phyloP scores from a whole-genome alignment of 2,797 vertebrate genomes.

The Enteromius fasciolatus region DNA sequence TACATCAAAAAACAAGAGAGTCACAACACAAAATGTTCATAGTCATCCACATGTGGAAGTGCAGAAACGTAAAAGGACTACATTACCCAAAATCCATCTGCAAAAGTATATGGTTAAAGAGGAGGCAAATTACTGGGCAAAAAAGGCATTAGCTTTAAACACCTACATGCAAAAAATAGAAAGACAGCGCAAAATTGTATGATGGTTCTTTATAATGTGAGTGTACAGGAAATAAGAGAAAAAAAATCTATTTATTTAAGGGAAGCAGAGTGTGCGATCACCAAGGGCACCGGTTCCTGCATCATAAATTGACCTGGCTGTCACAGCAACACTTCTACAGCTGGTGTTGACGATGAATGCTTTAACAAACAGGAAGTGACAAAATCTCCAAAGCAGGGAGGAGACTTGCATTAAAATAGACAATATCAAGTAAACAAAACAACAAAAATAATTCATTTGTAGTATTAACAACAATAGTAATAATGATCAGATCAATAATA shows the following conservation, averaged over 20 bases:
- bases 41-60: conserved; percentile 72
- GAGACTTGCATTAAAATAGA: conserved; percentile 39
- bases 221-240: conserved; percentile 41
- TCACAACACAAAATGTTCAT: conserved; percentile 70
- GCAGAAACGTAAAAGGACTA: conserved; percentile 71
- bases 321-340: conserved; percentile 22
- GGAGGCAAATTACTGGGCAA: conserved; percentile 61
- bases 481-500: conserved; percentile 74
- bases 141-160: conserved; percentile 70
- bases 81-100: conserved; percentile 67
- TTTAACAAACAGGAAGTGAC: conserved; percentile 31
- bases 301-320: conserved; percentile 52
- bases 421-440: conserved; percentile 44
- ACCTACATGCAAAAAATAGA: conserved; percentile 56
- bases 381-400: conserved; percentile 23
- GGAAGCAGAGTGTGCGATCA: conserved; percentile 60
- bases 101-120: conserved; percentile 73
- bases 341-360: conserved; percentile 33
- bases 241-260: conserved; percentile 11
- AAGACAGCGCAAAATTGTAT: conserved; percentile 57
- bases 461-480: conserved; percentile 62
- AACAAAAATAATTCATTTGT: conserved; percentile 51
- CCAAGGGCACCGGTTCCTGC: conserved; percentile 54
- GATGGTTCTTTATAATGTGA: conserved; percentile 61
- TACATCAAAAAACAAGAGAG: conserved; percentile 67